Base-by-base conservation (phyloP, 1,140 invertebrate species). In the Zelostemma sp. region DNA sequence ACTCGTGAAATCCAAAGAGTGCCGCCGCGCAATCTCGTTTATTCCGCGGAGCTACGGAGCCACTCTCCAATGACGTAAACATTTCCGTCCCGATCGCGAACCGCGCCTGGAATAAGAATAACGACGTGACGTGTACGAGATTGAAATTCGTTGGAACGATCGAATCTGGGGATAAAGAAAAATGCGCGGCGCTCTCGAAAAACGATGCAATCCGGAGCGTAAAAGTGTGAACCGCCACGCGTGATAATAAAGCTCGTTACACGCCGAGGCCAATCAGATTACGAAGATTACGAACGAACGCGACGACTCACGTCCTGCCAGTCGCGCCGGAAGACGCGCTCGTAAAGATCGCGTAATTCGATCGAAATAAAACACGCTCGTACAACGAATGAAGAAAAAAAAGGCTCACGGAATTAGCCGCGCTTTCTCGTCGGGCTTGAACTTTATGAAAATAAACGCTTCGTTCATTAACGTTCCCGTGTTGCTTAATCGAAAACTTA, bases 161-260 rank as follows among this genome's bases (percentile, higher is more conserved):
- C 21, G 21, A n/a, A n/a, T n/a, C n/a, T n/a, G n/a, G n/a, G n/a
- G n/a, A n/a, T n/a, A n/a, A n/a, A n/a, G 35, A 38, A 38, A 38
- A 38, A 38, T 38, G 35, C 9, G 9, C 21, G 21, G 21, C 21
- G 21, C 21, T 3, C 21, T 3, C 8, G 21, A 25, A 25, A 25
- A 8, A 2, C 21, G 8, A 6, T 15, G 21, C 14, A 47, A 54
- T 65, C 55, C 55, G 58, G 62, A 58, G 28, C 48, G 62, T 59
- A 59, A 66, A 59, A 71, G 65, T 47, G 68, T 71, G 65, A 71
- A 61, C 57, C 56, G 55, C 46, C 47, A 51, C 58, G 55, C 25
- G 68, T 60, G 62, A 71, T 66, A 66, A 71, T 71, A 66, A 66
- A 66, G 62, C 68, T 66, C 68, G 68, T 71, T 71, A 71, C 62